Evolutionary conservation across 2,797 vertebrate genomes (phyloP).

Genomic region (Scomberomorus guttatus): DNA sequence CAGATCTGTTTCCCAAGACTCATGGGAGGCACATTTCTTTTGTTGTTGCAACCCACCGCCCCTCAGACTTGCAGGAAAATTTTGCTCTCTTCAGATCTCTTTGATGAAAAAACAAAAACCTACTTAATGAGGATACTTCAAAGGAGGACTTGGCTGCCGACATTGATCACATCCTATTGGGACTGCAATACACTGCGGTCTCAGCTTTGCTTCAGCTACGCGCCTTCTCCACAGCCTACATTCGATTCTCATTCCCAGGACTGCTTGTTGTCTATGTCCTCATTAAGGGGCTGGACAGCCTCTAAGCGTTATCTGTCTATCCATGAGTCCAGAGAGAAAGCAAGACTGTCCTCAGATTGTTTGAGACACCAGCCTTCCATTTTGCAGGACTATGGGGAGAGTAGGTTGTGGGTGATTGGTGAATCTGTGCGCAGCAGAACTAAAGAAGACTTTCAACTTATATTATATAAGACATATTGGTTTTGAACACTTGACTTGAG

Average conservation of each 20-base stretch:
- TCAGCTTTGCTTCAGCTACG: conserved; percentile 62
- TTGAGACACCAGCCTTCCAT: conserved; percentile 19
- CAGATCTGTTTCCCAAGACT: conserved; percentile 48
- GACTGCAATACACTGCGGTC: conserved; percentile 49
- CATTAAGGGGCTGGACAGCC: conserved; percentile 31
- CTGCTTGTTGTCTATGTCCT: conserved; percentile 48
- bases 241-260: conserved; percentile 50
- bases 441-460: conserved; percentile 42
- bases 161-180: conserved; percentile 59
- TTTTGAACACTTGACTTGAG: conserved; percentile 38
- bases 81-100: conserved; percentile 51
- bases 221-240: conserved; percentile 48
- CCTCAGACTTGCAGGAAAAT: conserved; percentile 37
- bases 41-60: conserved; percentile 51
- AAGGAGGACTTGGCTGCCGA: conserved; percentile 50
- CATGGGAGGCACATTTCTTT: conserved; percentile 49
- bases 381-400: conserved; percentile 11
- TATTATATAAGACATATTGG: conserved; percentile 20
- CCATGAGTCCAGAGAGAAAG: conserved; percentile 1
- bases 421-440: conserved; percentile 69
- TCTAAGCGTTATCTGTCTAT: conserved; percentile 27
- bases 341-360: conserved; percentile 26
- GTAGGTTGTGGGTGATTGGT: conserved; percentile 45
- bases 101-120: conserved; percentile 50
- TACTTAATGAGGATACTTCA: conserved; percentile 66